Evolutionary conservation across 2,113 vertebrate genomes (phyloP).

Genomic region (Prionailurus viverrinus): DNA sequence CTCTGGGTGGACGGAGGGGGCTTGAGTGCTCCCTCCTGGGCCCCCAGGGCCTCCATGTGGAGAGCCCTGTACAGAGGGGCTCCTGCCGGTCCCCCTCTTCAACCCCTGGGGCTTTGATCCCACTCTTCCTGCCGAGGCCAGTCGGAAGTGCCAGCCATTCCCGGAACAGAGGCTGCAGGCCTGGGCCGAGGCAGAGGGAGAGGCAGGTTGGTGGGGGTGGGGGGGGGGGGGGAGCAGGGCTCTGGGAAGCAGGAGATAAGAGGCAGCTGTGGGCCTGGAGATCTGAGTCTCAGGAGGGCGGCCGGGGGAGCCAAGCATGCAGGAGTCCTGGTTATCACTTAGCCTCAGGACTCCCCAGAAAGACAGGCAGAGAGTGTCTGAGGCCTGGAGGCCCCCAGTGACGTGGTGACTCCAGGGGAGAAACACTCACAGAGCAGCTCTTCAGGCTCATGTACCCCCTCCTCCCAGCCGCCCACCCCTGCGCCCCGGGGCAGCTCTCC

Average conservation of each 20-base stretch:
- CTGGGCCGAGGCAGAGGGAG: neutral
- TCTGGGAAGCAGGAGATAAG: neutral
- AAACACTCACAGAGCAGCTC: accelerated
- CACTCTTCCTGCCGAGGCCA: neutral
- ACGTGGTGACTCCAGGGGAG: neutral
- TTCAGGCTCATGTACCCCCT: accelerated
- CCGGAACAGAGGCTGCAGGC: neutral
- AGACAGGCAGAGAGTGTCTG: neutral
- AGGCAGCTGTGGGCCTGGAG: neutral
- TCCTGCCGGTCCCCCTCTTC: neutral
- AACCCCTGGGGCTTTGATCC: neutral
- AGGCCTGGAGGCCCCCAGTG: neutral
- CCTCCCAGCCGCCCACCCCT: accelerated
- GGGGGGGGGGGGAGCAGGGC: neutral
- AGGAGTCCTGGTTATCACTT: neutral
- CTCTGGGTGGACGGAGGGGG: neutral
- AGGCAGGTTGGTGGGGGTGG: accelerated
- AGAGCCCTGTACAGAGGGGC: neutral
- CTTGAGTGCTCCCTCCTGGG: accelerated
- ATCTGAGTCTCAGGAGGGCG: neutral
- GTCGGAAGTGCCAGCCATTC: accelerated
- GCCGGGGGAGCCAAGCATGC: neutral
- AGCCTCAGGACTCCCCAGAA: neutral
- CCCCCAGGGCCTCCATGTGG: neutral
- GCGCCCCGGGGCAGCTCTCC: accelerated